These are phyloP conservation scores for Gobiocypris rarus DNA, from an alignment of 2,113 vertebrate genomes.

Conservation along the genomic window DNA sequence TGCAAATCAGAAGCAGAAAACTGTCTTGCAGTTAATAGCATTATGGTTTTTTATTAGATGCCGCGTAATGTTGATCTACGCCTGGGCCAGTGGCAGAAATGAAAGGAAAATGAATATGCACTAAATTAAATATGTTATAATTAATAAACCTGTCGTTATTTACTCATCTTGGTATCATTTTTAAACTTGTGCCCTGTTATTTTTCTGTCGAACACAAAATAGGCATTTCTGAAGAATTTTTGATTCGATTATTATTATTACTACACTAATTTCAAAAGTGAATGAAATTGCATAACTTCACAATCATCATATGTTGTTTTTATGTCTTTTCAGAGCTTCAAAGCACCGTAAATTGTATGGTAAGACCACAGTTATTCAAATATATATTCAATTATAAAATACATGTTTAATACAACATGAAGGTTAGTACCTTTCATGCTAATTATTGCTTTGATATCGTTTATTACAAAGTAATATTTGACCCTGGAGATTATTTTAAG, in stretches of 20 bases:
- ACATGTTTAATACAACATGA: not conserved
- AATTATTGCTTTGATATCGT: not conserved
- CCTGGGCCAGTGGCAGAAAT: not conserved
- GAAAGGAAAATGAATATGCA: not conserved
- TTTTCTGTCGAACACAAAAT: not conserved
- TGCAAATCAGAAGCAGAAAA: conserved; percentile 10
- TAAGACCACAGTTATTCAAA: not conserved
- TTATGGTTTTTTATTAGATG: not conserved
- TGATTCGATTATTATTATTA: too few species aligned
- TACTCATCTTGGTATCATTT: too few species aligned
- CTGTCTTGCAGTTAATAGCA: not conserved
- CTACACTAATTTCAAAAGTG: too few species aligned
- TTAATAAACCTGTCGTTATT: too few species aligned
- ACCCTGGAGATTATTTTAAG: not conserved
- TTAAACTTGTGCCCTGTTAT: too few species aligned
- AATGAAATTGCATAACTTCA: not conserved
- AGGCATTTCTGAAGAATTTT: not conserved
- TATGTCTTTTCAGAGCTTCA: not conserved
- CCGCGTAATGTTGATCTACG: not conserved
- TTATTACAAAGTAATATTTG: not conserved
- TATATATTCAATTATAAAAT: too few species aligned
- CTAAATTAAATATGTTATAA: too few species aligned
- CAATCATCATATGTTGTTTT: not conserved
- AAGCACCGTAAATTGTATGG: not conserved
- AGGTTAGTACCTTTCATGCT: not conserved